These are phyloP conservation scores for Sylvia borin DNA, from an alignment of 2,797 vertebrate genomes.

Conservation along the genomic window DNA sequence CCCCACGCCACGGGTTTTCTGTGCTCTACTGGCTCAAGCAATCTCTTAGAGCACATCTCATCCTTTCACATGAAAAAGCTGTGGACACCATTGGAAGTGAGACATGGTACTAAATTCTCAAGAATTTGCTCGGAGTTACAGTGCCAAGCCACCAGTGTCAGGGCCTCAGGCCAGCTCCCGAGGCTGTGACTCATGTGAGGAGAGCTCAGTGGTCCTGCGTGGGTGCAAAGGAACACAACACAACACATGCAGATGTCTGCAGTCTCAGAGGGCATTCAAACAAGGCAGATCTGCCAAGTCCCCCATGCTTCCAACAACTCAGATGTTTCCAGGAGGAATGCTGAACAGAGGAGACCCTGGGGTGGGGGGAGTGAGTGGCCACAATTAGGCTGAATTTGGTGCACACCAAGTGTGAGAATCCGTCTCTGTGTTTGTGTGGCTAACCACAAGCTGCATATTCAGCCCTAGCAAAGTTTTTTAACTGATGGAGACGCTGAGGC, in stretches of 20 bases:
- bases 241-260: neutral
- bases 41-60: neutral
- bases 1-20: rapidly evolving
- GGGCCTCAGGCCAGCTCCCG: neutral
- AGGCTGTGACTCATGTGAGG: neutral
- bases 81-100: neutral
- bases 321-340: neutral
- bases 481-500: neutral
- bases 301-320: neutral
- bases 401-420: neutral
- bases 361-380: neutral
- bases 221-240: neutral
- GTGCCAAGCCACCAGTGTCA: neutral
- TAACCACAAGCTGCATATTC: neutral
- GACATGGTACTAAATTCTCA: neutral
- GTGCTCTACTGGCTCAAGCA: neutral
- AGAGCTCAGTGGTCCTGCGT: neutral
- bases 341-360: neutral
- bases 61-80: neutral
- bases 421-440: neutral
- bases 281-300: neutral
- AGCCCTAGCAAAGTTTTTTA: neutral
- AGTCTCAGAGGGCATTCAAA: neutral
- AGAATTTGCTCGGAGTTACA: neutral
- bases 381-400: neutral